Percentiles rank a stretch among this genome's conserved stretches.
Evolutionary conservation across 37 sponge, comb jelly and placozoan species (phyloP).

Genomic region (Cliona cf. orientalis): DNA sequence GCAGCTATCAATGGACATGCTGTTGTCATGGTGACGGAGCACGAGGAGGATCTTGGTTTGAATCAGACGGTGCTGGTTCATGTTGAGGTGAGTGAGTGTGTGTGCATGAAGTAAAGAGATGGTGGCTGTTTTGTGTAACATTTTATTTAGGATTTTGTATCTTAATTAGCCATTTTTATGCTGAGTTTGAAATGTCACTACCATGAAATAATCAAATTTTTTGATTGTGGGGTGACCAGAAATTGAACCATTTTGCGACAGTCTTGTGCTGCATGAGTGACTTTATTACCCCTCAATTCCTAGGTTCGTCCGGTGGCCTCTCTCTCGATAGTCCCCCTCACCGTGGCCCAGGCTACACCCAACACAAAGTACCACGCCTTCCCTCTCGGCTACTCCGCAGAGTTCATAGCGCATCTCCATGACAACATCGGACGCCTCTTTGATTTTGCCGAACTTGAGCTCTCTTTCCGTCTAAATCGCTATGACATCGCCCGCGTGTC

Average conservation of each 20-base stretch:
- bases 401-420: conserved; percentile 68
- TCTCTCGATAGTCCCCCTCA: conserved; percentile 59
- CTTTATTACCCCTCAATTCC: neutral
- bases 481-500: conserved; percentile 68
- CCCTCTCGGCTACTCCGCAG: conserved; percentile 85
- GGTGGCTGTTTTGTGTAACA: neutral
- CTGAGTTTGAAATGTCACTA: neutral
- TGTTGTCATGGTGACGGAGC: conserved; percentile 80
- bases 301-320: conserved; percentile 64
- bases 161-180: neutral
- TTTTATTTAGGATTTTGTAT: neutral
- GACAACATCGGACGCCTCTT: conserved; percentile 76
- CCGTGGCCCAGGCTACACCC: conserved; percentile 67
- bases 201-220: neutral
- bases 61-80: conserved; percentile 79
- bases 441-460: conserved; percentile 51
- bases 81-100: conserved; percentile 66
- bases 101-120: neutral
- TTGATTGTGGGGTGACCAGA: neutral
- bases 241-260: neutral
- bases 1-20: conserved; percentile 74
- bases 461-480: conserved; percentile 63
- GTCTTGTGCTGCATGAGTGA: no score
- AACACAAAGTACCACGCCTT: conserved; percentile 76
- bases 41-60: conserved; percentile 57